Percentiles rank a stretch among this genome's conserved stretches.
These are phyloP conservation scores for Philaethria dido DNA, from an alignment of 2,888 invertebrate species.

Conservation along the genomic window DNA sequence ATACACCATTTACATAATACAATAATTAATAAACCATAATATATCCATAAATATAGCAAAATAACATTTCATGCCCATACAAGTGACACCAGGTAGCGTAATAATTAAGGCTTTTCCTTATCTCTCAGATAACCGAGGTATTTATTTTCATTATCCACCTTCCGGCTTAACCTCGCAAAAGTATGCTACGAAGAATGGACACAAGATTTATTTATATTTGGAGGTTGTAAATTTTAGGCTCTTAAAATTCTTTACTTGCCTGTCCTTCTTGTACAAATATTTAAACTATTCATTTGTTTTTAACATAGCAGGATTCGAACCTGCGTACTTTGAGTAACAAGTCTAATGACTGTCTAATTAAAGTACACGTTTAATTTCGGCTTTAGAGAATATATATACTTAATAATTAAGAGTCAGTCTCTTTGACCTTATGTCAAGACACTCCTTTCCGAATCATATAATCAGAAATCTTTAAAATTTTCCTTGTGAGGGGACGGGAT, in stretches of 20 bases:
- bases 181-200: conserved; percentile 12
- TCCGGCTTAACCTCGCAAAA: conserved; percentile 33
- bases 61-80: background rate
- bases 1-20: no score
- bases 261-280: background rate
- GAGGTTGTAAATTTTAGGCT: conserved; percentile 8
- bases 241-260: conserved; percentile 11
- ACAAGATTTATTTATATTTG: conserved; percentile 9
- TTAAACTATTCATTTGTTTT: no score
- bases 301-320: no score
- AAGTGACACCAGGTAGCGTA: background rate
- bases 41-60: conserved; percentile 6
- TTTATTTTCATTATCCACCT: conserved; percentile 25
- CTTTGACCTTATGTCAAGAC: no score
- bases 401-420: no score
- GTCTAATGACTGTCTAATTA: no score
- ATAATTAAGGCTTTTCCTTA: conserved; percentile 15
- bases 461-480: no score
- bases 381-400: no score
- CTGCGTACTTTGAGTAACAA: no score
- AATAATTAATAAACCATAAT: background rate
- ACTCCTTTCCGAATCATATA: no score
- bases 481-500: no score
- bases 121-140: conserved; percentile 29
- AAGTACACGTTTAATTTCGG: no score